Evolutionary conservation across 2,888 invertebrate species (phyloP), one percentile per base, ranked within the genome.

Genomic region (Papilio demoleus): DNA sequence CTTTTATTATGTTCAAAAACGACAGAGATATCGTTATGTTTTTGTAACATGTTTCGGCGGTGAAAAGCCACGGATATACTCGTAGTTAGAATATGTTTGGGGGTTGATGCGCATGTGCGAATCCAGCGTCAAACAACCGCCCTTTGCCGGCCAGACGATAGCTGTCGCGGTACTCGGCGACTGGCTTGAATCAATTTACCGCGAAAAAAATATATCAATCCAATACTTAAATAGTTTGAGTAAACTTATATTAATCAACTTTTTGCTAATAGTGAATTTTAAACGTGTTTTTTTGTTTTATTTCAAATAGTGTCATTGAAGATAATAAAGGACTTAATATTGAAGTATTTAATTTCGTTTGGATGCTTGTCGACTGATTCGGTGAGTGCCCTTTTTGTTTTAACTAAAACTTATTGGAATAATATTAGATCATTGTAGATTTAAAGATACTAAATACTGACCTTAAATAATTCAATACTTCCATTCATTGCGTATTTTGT

Each of bases 41-140:
- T 38, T 42, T 42, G 8, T 45, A 22, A 22, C 9, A 11, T 22
- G 45, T 12, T 45, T 45, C 22, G 11, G 45, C 4, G 11, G 19
- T 45, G 9, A 1, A 45, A 45, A 45, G 19, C 11, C 45, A 45
- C 3, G 9, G 9, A 22, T 12, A 11, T 22, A 42, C 8, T 42
- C 65, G 67, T 64, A 68, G 67, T 60, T 64, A 68, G 66, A 40
- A 62, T 59, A 63, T 42, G 53, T 68, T 56, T 47, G 31, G 56
- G 67, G 66, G 53, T 59, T 47, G 47, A 4, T 24, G 61, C 74
- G 75, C 76, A 75, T 76, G 76, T 73, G 76, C 70, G 40, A 45
- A 34, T 11, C 14, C 31, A 17, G 36, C 65, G 53, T 58, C 77
- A 75, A 72, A 75, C 72, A 68, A 68, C 62, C 67, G 70, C 71